A percentile compares a stretch with the other conserved stretches of the same genome.
Evolutionary conservation across 2,888 invertebrate species (phyloP).

Genomic region (Polymixis flavicincta): DNA sequence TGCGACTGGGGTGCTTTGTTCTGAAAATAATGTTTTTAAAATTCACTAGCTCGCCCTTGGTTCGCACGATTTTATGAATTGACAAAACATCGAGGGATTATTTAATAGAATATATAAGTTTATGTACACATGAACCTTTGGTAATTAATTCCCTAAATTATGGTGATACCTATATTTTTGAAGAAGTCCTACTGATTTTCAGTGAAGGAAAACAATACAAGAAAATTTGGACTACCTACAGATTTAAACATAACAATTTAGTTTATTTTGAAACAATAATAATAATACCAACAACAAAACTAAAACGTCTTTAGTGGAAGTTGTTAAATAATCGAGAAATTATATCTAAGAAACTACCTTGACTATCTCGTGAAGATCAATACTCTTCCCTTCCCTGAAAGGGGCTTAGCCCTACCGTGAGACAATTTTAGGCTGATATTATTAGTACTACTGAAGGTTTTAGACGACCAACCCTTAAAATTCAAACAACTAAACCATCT

Average conservation of each 20-base stretch:
- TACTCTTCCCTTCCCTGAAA: too few species aligned
- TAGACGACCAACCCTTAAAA: conserved; percentile 6
- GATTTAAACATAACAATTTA: too few species aligned
- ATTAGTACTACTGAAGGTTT: background rate
- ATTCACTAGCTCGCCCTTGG: background rate
- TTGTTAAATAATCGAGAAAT: too few species aligned
- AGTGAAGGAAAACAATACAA: background rate
- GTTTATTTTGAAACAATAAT: too few species aligned
- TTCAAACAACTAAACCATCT: conserved; percentile 10
- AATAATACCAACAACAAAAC: too few species aligned
- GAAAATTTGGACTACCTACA: background rate
- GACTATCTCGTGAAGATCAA: too few species aligned
- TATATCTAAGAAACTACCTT: too few species aligned
- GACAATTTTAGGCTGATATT: background rate
- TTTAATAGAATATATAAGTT: background rate
- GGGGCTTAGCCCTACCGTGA: background rate
- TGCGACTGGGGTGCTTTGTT: too few species aligned
- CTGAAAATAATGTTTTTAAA: background rate
- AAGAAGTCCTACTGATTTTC: background rate
- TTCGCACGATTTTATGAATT: background rate
- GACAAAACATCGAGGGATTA: background rate
- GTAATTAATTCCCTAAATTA: background rate
- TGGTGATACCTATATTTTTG: background rate
- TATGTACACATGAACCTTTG: background rate
- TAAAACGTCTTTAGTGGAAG: too few species aligned